Conservation (phyloP, 2,113 vertebrate genomes). For the Protobothrops mucrosquamatus region DNA sequence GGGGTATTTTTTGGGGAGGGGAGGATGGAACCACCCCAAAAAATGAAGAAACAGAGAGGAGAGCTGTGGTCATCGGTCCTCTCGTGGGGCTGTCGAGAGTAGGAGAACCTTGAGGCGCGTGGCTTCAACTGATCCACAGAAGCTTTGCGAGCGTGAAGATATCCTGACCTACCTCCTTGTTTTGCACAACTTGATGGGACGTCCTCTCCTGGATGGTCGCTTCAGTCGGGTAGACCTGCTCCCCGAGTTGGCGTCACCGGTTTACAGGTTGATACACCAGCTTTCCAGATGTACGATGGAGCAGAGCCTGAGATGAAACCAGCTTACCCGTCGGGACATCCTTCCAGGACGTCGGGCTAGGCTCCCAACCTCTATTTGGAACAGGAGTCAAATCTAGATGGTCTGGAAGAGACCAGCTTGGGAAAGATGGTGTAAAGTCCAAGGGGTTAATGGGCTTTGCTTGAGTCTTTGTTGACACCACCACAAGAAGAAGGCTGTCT, state of each 20-base stretch:
- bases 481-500: background rate
- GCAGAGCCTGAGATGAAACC: background rate
- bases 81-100: background rate
- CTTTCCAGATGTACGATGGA: background rate
- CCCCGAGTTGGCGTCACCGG: background rate
- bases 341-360: too few relatives aligned
- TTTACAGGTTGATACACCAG: accelerated
- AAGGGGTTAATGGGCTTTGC: background rate
- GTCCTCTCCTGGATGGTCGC: background rate
- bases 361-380: background rate
- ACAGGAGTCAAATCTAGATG: background rate
- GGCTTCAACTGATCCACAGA: accelerated
- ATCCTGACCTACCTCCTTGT: slow-evolving; percentile 59
- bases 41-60: slow-evolving; percentile 16
- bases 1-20: background rate
- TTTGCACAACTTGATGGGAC: slow-evolving; percentile 3
- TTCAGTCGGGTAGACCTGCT: background rate
- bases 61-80: background rate
- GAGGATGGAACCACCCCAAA: slow-evolving; percentile 23
- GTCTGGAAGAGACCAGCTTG: background rate
- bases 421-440: background rate
- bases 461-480: background rate
- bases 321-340: background rate
- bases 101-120: background rate
- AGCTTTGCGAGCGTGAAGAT: background rate